These are phyloP conservation scores for Coregonus sp. DNA, from an alignment of 2,797 vertebrate species.

Conservation along the genomic window DNA sequence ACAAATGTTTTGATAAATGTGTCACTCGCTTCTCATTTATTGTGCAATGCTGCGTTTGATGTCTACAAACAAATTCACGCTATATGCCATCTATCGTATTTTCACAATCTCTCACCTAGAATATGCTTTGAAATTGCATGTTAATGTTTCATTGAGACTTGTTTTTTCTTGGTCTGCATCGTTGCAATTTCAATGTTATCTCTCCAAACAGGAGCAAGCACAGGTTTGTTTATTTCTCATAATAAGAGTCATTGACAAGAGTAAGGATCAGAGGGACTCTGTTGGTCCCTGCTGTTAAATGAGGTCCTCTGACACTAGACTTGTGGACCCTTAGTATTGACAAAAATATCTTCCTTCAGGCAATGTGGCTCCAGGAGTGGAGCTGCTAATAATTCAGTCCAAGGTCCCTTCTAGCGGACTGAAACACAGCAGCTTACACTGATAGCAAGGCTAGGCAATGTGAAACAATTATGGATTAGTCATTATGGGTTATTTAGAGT, in stretches of 20 bases:
- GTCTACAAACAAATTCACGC: not conserved
- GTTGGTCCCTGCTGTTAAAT: slow-evolving; percentile 29
- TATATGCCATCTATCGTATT: not conserved
- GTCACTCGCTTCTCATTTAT: not conserved
- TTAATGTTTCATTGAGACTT: not conserved
- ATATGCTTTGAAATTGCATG: not conserved
- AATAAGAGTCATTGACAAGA: slow-evolving; percentile 33
- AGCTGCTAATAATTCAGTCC: slow-evolving; percentile 56
- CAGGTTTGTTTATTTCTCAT: slow-evolving; percentile 27
- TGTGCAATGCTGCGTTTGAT: not conserved
- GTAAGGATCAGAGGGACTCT: slow-evolving; percentile 30
- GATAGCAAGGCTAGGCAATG: slow-evolving; percentile 1
- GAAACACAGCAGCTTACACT: not conserved
- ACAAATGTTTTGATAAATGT: not conserved
- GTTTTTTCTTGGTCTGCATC: not conserved
- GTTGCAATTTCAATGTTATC: not conserved
- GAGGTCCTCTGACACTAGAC: slow-evolving; percentile 21
- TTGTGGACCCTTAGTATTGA: slow-evolving; percentile 43
- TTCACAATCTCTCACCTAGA: not conserved
- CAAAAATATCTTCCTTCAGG: slow-evolving; percentile 41
- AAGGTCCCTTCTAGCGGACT: slow-evolving; percentile 17
- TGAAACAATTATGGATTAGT: not conserved
- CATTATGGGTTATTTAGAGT: not conserved
- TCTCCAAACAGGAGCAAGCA: not conserved
- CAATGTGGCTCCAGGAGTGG: slow-evolving; percentile 32